phyloP scores from a whole-genome alignment of 2,888 invertebrate species.

The Atrina japonica region DNA sequence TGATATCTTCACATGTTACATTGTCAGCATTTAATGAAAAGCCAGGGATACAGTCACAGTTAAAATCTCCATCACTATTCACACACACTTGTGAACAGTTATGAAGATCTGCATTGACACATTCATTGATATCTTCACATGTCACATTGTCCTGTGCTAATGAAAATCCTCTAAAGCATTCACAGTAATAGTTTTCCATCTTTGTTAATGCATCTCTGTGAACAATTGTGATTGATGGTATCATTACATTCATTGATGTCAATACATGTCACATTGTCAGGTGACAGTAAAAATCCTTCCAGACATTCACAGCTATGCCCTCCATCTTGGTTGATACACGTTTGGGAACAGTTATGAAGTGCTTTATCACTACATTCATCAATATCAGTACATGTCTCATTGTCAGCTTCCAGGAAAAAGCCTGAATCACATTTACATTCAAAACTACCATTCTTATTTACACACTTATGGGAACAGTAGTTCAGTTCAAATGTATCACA shows the following conservation, averaged over 20 bases:
- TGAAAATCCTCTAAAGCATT: constrained; percentile 14
- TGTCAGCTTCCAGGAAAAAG: neutral
- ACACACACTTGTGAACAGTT: constrained; percentile 13
- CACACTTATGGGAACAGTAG: constrained; percentile 10
- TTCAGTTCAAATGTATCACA: neutral
- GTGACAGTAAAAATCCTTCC: neutral
- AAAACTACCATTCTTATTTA: constrained; percentile 5
- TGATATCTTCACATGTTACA: constrained; percentile 12
- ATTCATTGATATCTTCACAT: constrained; percentile 28
- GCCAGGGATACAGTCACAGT: constrained; percentile 11
- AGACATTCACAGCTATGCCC: constrained; percentile 13
- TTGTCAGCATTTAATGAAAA: neutral
- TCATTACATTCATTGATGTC: constrained; percentile 15
- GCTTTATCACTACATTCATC: neutral
- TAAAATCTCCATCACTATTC: constrained; percentile 11
- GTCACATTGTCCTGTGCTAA: constrained; percentile 5
- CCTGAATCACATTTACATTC: constrained; percentile 15
- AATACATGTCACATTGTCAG: neutral
- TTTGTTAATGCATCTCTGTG: constrained; percentile 15
- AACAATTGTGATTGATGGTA: neutral
- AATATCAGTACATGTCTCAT: neutral
- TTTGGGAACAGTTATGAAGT: constrained; percentile 15
- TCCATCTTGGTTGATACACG: constrained; percentile 2
- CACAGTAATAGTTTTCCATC: constrained; percentile 18
- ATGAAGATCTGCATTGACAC: neutral